Evolutionary conservation across 2,797 vertebrate species (phyloP).

Genomic region (Hyperoplus lanceolatus): DNA sequence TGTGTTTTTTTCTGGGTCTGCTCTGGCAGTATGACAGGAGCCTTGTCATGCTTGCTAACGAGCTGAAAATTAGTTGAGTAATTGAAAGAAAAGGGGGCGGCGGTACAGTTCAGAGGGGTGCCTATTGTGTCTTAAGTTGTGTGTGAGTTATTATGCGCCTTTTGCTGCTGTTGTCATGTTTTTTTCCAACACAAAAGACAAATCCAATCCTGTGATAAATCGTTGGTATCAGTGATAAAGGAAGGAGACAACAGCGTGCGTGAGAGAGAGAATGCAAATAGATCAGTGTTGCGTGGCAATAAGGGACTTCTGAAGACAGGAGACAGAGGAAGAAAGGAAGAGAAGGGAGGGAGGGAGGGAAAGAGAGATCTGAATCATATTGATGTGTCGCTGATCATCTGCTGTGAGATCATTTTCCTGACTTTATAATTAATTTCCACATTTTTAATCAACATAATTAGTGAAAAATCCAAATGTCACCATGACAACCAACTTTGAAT

Average conservation of each 20-base stretch:
- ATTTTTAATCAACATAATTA: slow-evolving; percentile 83
- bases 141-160: not conserved
- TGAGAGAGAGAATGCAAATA: slow-evolving; percentile 51
- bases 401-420: slow-evolving; percentile 76
- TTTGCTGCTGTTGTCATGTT: slow-evolving; percentile 4
- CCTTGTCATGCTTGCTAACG: slow-evolving; percentile 52
- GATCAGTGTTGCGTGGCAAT: slow-evolving; percentile 52
- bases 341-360: slow-evolving; percentile 24
- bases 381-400: slow-evolving; percentile 79
- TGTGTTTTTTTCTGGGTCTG: slow-evolving; percentile 53
- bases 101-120: not conserved
- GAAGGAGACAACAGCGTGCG: slow-evolving; percentile 23
- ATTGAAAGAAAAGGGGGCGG: slow-evolving; percentile 25
- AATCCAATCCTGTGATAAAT: slow-evolving; percentile 39
- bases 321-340: slow-evolving; percentile 34
- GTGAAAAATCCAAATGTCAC: slow-evolving; percentile 63
- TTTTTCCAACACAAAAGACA: slow-evolving; percentile 21
- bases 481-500: slow-evolving; percentile 74
- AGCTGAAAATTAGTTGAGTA: slow-evolving; percentile 49
- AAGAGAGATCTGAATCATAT: slow-evolving; percentile 68
- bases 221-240: slow-evolving; percentile 27
- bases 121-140: not conserved
- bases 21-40: slow-evolving; percentile 43
- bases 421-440: slow-evolving; percentile 83
- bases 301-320: slow-evolving; percentile 53